Base-by-base conservation (phyloP, 53 echinoderm and acorn worm genomes). In the Mesocentrotus franciscanus region DNA sequence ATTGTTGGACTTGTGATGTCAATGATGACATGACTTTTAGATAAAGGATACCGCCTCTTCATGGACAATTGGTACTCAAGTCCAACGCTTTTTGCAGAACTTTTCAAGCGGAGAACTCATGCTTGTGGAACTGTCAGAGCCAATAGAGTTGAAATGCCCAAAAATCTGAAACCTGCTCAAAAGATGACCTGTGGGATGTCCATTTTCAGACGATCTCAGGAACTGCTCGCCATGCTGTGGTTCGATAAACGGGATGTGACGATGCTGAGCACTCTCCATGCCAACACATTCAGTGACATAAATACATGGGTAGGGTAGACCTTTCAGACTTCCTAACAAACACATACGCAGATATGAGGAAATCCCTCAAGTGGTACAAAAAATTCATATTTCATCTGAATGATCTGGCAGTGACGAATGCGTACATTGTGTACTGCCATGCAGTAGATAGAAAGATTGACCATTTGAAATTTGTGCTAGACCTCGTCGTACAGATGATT, bases 271-370 rank as follows among this genome's bases (percentile, higher is more conserved):
- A 96, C 1, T 13, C 11, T 71, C 7, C 20, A 71, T 26, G 8
- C 71, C 20, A 71, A 71, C 94, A n/a, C 33, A 18, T 92, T 85
- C 59, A 24, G 10, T 10, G 90, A 93, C 36, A 87, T 93, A 18
- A 49, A 35, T 92, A 96, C 35, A 96, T 96, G 96, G 96, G 96
- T 2, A 92, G 93, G 1, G 96, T 96, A 32, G 96, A 96, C 61
- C 60, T 92, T 14, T 92, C 93, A 18, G 96, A 93, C 60, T 81
- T 92, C 42, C 68, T 96, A n/a, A 87, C 93, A 49, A 68, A 81
- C 56, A 83, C 89, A 27, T 96, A 93, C 55, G 92, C 94, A 30
- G 92, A 92, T 59, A 75, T 85, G 84, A 42, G 93, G 30, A 93
- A 93, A 29, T 92, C 93, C 9, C 24, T 89, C 9, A 90, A 90